These are phyloP conservation scores for Adineta ricciae DNA, from an alignment of 2,888 invertebrate species.

Conservation along the genomic window DNA sequence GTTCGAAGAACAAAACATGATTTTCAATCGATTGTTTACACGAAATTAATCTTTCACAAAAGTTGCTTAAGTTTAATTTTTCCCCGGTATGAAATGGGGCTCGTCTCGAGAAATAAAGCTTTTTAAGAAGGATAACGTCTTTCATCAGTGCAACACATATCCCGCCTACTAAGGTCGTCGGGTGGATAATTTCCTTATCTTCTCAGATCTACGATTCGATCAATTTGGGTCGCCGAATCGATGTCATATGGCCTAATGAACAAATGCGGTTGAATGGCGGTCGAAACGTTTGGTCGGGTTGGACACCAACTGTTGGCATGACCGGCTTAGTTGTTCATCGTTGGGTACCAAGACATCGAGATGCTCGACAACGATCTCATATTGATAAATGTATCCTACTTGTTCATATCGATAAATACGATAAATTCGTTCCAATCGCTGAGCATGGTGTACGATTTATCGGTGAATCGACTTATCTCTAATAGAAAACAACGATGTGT, in stretches of 20 bases:
- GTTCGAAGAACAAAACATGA: too few relatives aligned
- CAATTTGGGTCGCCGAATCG: slow-evolving; percentile 75
- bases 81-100: too few relatives aligned
- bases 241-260: slow-evolving; percentile 90
- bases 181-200: background rate
- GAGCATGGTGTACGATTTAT: slow-evolving; percentile 63
- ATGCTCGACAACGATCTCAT: slow-evolving; percentile 74
- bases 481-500: background rate
- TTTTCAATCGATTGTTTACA: too few relatives aligned
- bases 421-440: slow-evolving; percentile 80
- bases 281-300: slow-evolving; percentile 74
- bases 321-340: slow-evolving; percentile 66
- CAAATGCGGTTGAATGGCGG: slow-evolving; percentile 75
- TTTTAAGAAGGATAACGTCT: too few relatives aligned
- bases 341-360: slow-evolving; percentile 84
- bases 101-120: too few relatives aligned
- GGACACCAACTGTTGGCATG: slow-evolving; percentile 78
- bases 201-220: slow-evolving; percentile 76
- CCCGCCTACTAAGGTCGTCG: too few relatives aligned
- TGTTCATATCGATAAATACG: slow-evolving; percentile 68
- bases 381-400: slow-evolving; percentile 80
- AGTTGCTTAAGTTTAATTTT: too few relatives aligned
- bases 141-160: too few relatives aligned
- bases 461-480: slow-evolving; percentile 11
- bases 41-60: too few relatives aligned